These are phyloP conservation scores for Mycalesis mineus DNA, from an alignment of 2,888 invertebrate species.

Conservation along the genomic window DNA sequence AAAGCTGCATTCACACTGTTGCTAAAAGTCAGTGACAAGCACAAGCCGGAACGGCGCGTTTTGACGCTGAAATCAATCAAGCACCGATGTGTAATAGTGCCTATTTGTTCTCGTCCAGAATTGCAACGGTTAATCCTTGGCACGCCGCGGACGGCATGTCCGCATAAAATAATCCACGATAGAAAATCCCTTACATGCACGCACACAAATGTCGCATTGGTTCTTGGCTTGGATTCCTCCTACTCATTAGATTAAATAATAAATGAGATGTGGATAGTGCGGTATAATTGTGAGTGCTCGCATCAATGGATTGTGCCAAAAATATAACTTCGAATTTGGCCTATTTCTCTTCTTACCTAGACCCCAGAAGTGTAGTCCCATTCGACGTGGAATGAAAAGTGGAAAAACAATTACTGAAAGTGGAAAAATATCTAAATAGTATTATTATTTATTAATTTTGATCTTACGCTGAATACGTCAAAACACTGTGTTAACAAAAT, in stretches of 20 bases:
- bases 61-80: conserved; percentile 61
- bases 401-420: too few relatives aligned
- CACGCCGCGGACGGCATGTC: conserved; percentile 64
- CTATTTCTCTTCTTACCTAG: too few relatives aligned
- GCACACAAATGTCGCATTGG: conserved; percentile 33
- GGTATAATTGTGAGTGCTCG: too few relatives aligned
- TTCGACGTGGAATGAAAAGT: too few relatives aligned
- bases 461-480: too few relatives aligned
- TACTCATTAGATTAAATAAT: background rate
- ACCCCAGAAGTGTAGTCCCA: too few relatives aligned
- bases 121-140: conserved; percentile 73
- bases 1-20: conserved; percentile 22
- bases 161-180: conserved; percentile 53
- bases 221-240: conserved; percentile 8
- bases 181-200: conserved; percentile 33
- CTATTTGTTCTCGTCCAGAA: conserved; percentile 67
- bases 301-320: too few relatives aligned
- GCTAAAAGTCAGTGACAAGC: conserved; percentile 31
- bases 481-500: too few relatives aligned
- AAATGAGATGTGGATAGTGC: too few relatives aligned
- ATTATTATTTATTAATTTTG: too few relatives aligned
- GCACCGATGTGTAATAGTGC: conserved; percentile 59
- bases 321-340: too few relatives aligned
- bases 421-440: too few relatives aligned
- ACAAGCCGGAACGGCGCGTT: conserved; percentile 39